phyloP scores from a whole-genome alignment of 2,113 vertebrate genomes.

The Dissostichus mawsoni region DNA sequence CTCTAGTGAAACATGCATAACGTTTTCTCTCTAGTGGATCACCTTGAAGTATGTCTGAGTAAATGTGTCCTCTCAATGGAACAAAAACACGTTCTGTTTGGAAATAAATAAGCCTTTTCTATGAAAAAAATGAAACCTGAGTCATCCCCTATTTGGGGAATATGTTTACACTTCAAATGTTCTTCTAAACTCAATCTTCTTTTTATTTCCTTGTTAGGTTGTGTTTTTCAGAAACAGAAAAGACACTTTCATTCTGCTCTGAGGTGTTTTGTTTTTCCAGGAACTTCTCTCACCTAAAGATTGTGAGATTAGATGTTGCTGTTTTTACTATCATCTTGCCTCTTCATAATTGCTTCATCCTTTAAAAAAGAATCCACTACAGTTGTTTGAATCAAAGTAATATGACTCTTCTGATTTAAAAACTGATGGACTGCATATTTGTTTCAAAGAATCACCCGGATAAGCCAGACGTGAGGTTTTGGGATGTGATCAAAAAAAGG shows the following conservation, averaged over 20 bases:
- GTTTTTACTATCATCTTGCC: background rate
- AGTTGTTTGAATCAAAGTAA: background rate
- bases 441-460: background rate
- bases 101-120: constrained; percentile 45
- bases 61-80: constrained; percentile 19
- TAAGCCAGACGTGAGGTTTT: background rate
- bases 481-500: background rate
- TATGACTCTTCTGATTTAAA: background rate
- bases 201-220: constrained; percentile 1
- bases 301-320: background rate
- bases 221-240: background rate
- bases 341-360: constrained; percentile 2
- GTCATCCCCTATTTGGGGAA: background rate
- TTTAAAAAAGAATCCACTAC: background rate
- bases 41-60: constrained; percentile 24
- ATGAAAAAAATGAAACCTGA: background rate
- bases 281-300: background rate
- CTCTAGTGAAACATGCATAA: constrained; percentile 11
- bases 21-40: constrained; percentile 2
- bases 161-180: constrained; percentile 34
- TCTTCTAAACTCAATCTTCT: constrained; percentile 13
- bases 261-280: background rate
- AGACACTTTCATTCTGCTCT: background rate
- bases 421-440: background rate
- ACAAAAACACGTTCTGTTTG: constrained; percentile 15